These are phyloP conservation scores for Drosophila eohydei DNA, from an alignment of 2,888 invertebrate species.

Conservation along the genomic window DNA sequence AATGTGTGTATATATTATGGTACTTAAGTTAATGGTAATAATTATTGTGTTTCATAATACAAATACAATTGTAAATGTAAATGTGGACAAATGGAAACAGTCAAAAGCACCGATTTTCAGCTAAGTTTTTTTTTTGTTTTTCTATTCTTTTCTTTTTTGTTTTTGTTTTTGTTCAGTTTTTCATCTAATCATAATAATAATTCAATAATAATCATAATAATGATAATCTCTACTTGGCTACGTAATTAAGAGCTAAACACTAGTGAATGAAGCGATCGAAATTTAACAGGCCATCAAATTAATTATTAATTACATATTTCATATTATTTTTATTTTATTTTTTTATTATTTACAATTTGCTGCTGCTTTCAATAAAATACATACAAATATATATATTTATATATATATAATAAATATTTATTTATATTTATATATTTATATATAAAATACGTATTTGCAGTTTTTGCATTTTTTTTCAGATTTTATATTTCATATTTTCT, in stretches of 20 bases:
- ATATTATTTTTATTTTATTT: slow-evolving; percentile 14
- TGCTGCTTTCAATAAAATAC: slow-evolving; percentile 60
- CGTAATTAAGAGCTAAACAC: slow-evolving; percentile 52
- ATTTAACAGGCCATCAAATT: slow-evolving; percentile 35
- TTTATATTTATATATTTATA: slow-evolving; percentile 63
- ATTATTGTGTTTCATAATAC: slow-evolving; percentile 80
- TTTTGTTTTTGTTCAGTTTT: slow-evolving; percentile 57
- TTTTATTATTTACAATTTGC: slow-evolving; percentile 40
- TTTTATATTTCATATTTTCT: slow-evolving; percentile 7
- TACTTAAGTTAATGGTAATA: slow-evolving; percentile 39
- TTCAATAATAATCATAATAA: slow-evolving; percentile 54
- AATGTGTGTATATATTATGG: slow-evolving; percentile 36
- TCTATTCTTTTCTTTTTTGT: slow-evolving; percentile 35
- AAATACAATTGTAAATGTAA: slow-evolving; percentile 80
- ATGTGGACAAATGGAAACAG: slow-evolving; percentile 85
- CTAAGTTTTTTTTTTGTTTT: slow-evolving; percentile 77
- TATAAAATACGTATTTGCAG: slow-evolving; percentile 69
- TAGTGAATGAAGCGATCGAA: slow-evolving; percentile 44
- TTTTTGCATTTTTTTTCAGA: slow-evolving; percentile 2
- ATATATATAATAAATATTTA: slow-evolving; percentile 58
- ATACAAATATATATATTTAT: slow-evolving; percentile 68
- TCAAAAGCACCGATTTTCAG: slow-evolving; percentile 86
- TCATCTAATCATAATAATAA: slow-evolving; percentile 64
- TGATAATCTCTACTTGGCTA: slow-evolving; percentile 64
- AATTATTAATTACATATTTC: slow-evolving; percentile 31